Evolutionary conservation across 2,888 invertebrate species (phyloP), one percentile per base, ranked within the genome.

Genomic region (Cryptocephalus primarius): DNA sequence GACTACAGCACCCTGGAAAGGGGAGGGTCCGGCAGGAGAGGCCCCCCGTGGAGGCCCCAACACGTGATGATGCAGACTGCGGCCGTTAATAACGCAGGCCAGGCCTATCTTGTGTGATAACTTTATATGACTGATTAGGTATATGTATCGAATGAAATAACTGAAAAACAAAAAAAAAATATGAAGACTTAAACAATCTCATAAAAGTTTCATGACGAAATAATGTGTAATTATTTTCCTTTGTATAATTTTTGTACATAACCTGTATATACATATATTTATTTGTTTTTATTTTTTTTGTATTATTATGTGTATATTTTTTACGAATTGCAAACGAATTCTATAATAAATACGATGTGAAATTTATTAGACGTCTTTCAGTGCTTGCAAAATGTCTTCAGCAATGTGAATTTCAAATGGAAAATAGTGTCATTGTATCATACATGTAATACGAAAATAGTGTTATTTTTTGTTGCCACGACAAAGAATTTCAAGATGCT

Each of bases 1-100:
- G 89, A 89, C 69, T 88, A 88, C 65, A 87, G 87, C 60, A 85
- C 86, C 48, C 75, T 88, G 60, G 88, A 88, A 70, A 80, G 88
- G 57, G 83, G 83, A 50, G 74, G 73, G 44, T 70, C 69, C 34
- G 64, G 69, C 47, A 56, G 70, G 47, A 57, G 71, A 39, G 65
- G 67, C 14, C 69, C 68, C 48, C 69, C 82, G 80, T 63, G 83
- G 82, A 61, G 75, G 69, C 62, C 78, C 69, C 72, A 71, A 40
- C 65, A 69, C 48, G 64, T 68, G 59, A 60, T 68, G 59, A 55
- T 69, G 55, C 54, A 52, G 52, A 48, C 52, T 39, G 62, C 68
- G 48, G 64, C 66, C 53, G 67, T 67, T 53, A 64, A 67, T 50
- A 71, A 70, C 67, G 79, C 78, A 58, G 69, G 69, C 43, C 81